Evolutionary conservation across 2,113 vertebrate genomes (phyloP).

Genomic region (Cebus imitator): DNA sequence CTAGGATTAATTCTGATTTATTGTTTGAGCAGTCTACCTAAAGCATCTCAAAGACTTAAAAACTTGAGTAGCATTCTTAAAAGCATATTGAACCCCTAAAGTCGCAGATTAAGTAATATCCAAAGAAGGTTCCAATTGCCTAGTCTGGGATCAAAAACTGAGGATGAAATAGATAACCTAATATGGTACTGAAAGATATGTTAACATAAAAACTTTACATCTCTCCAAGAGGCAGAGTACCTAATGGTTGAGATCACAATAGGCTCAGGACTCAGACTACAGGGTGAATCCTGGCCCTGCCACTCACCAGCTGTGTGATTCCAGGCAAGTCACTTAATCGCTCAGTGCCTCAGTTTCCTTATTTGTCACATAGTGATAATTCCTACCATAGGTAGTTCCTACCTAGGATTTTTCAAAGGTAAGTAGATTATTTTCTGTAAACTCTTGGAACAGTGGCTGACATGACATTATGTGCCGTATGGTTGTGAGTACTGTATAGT

Average conservation of each 20-base stretch:
- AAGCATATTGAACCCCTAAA: not conserved
- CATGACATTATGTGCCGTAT: not conserved
- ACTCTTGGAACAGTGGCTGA: not conserved
- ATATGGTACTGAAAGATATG: not conserved
- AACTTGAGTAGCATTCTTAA: not conserved
- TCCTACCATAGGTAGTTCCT: not conserved
- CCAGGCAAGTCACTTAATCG: not conserved
- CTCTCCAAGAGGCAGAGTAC: not conserved
- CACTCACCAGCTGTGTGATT: not conserved
- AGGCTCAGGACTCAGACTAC: not conserved
- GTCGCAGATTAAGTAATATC: not conserved
- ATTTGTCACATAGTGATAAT: not conserved
- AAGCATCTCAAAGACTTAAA: not conserved
- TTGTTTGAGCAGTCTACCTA: not conserved
- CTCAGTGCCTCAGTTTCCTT: not conserved
- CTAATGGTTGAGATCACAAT: not conserved
- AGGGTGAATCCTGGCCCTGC: not conserved
- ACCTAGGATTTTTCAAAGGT: not conserved
- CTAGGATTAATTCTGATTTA: not conserved
- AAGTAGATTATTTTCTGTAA: not conserved
- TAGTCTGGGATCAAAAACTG: not conserved
- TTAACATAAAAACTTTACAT: not conserved
- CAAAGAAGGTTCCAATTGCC: not conserved
- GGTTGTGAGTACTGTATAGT: not conserved
- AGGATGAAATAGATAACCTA: not conserved